phyloP scores from a whole-genome alignment of 1,140 invertebrate genomes.

The Homalodisca vitripennis region DNA sequence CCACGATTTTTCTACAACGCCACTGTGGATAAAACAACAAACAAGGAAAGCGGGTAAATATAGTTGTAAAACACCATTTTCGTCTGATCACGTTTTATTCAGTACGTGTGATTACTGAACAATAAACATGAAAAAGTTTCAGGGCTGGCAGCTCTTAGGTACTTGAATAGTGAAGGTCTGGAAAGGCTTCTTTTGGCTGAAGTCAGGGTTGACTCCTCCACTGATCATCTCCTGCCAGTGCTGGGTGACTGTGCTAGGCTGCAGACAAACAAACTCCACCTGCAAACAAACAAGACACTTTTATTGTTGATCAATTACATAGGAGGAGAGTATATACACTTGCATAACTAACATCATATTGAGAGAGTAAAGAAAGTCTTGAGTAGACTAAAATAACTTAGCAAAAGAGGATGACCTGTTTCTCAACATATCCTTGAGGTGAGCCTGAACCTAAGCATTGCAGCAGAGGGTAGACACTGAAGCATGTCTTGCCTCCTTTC shows the following conservation, averaged over 20 bases:
- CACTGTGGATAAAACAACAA: too few species aligned
- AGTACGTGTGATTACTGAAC: not conserved
- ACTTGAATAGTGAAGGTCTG: conserved; percentile 25
- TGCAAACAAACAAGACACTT: conserved; percentile 40
- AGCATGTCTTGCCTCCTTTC: conserved; percentile 53
- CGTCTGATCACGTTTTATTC: conserved; percentile 2
- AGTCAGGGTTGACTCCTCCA: conserved; percentile 54
- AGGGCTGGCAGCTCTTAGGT: conserved; percentile 28
- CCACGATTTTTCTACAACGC: too few species aligned
- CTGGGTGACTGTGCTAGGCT: conserved; percentile 47
- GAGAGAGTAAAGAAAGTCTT: too few species aligned
- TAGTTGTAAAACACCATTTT: not conserved
- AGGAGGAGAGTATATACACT: too few species aligned
- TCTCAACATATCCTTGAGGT: conserved; percentile 41
- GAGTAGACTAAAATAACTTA: too few species aligned
- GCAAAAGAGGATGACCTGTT: too few species aligned
- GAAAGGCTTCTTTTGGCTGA: conserved; percentile 33
- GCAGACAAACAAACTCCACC: conserved; percentile 55
- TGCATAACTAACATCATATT: too few species aligned
- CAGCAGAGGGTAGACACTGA: conserved; percentile 52
- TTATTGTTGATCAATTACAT: not conserved
- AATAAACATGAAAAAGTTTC: not conserved
- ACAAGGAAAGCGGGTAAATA: not conserved
- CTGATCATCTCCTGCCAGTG: conserved; percentile 52
- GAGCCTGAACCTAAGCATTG: conserved; percentile 51